Evolutionary conservation across 2,888 invertebrate genomes (phyloP).

Genomic region (Tachina grossa): DNA sequence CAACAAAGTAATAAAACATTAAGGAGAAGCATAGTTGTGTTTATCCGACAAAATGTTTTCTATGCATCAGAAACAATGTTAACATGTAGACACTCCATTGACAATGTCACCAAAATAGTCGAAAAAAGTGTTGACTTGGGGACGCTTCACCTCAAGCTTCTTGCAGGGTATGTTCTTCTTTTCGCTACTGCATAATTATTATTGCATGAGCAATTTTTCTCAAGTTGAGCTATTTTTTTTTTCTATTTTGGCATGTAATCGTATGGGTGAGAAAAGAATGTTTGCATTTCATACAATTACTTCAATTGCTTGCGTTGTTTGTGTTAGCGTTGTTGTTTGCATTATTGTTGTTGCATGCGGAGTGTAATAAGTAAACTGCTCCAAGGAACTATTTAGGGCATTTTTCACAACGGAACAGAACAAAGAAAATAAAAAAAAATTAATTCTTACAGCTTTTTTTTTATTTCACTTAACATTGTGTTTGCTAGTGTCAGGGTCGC

Average conservation of each 20-base stretch:
- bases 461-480: background rate
- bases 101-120: too few relatives aligned
- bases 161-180: background rate
- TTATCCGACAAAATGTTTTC: too few relatives aligned
- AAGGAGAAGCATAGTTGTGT: too few relatives aligned
- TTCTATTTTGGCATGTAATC: background rate
- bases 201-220: slow-evolving; percentile 43
- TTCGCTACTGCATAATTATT: slow-evolving; percentile 35
- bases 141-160: too few relatives aligned
- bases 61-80: too few relatives aligned
- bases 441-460: slow-evolving; percentile 35
- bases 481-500: slow-evolving; percentile 47
- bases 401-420: slow-evolving; percentile 18
- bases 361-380: slow-evolving; percentile 39
- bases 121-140: too few relatives aligned
- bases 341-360: slow-evolving; percentile 8
- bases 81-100: too few relatives aligned
- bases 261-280: slow-evolving; percentile 5
- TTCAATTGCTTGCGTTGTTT: slow-evolving; percentile 47
- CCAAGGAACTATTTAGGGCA: slow-evolving; percentile 44
- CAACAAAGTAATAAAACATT: too few relatives aligned
- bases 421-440: slow-evolving; percentile 24
- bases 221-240: slow-evolving; percentile 22
- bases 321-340: slow-evolving; percentile 24
- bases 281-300: slow-evolving; percentile 45